Conservation (phyloP, 2,888 invertebrate species). For the Brachyptera risi region DNA sequence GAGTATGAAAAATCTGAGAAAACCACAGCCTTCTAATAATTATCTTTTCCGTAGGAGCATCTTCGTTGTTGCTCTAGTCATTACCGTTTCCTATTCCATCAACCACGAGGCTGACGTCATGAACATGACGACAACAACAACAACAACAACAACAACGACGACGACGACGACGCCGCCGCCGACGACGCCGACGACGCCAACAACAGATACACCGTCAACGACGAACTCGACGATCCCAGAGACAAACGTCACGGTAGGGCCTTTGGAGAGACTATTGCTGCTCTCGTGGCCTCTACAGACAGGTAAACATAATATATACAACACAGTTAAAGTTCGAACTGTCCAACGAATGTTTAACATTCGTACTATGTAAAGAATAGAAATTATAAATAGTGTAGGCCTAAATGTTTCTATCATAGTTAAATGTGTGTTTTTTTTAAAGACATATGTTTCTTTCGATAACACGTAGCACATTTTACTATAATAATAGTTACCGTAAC, state of each 20-base stretch:
- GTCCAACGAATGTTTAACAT: too few species aligned
- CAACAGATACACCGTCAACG: conserved; percentile 19
- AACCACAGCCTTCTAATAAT: neutral
- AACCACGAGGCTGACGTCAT: conserved; percentile 35
- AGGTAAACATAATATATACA: too few species aligned
- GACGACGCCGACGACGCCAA: conserved; percentile 37
- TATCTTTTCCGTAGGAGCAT: conserved; percentile 35
- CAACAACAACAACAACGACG: conserved; percentile 23
- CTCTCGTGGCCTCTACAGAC: conserved; percentile 46
- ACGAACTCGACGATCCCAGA: conserved; percentile 23
- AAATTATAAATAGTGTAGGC: too few species aligned
- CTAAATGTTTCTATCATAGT: too few species aligned
- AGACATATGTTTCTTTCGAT: too few species aligned
- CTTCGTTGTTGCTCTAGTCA: conserved; percentile 50
- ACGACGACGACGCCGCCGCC: conserved; percentile 22
- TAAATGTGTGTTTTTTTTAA: too few species aligned
- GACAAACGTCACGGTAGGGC: too few species aligned
- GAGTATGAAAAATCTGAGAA: neutral
- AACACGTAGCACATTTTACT: too few species aligned
- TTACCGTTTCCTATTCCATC: conserved; percentile 53
- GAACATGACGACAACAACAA: conserved; percentile 37
- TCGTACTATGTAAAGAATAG: too few species aligned
- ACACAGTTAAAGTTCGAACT: too few species aligned
- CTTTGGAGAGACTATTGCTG: conserved; percentile 41
- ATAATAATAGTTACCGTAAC: too few species aligned